A percentile compares a stretch with the other conserved stretches of the same genome.
These are phyloP conservation scores for Panagrolaimus sp. DNA, from an alignment of 1,140 invertebrate genomes.

Conservation along the genomic window DNA sequence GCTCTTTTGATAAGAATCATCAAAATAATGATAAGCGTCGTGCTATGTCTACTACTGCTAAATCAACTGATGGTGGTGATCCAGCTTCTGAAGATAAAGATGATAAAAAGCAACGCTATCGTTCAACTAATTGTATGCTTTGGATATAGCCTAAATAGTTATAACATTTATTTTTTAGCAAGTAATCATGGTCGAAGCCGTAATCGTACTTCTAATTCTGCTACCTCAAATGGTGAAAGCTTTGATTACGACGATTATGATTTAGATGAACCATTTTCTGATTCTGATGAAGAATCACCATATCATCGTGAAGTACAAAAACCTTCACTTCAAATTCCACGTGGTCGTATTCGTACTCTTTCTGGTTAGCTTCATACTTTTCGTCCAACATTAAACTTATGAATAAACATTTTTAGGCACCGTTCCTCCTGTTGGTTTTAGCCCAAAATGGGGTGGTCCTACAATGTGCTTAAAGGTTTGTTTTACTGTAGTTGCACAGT, in stretches of 20 bases:
- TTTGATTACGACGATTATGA: slow-evolving; percentile 50
- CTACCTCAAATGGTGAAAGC: slow-evolving; percentile 53
- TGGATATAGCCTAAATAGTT: neutral
- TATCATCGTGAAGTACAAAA: slow-evolving; percentile 37
- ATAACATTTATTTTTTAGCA: slow-evolving; percentile 28
- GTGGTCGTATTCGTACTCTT: slow-evolving; percentile 54
- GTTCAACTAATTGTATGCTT: neutral
- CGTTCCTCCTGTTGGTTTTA: slow-evolving; percentile 51
- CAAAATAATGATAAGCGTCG: slow-evolving; percentile 1
- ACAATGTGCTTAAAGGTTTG: slow-evolving; percentile 51
- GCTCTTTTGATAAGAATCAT: neutral
- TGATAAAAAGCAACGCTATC: neutral
- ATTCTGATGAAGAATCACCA: slow-evolving; percentile 51
- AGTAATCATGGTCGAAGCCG: slow-evolving; percentile 23
- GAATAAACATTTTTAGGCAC: too few species aligned
- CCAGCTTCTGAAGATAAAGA: neutral
- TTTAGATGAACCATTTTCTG: slow-evolving; percentile 55
- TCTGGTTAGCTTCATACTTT: too few species aligned
- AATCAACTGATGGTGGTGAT: neutral
- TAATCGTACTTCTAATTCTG: slow-evolving; percentile 32
- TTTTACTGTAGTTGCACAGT: too few species aligned
- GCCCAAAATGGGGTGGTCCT: slow-evolving; percentile 58
- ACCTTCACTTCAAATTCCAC: slow-evolving; percentile 48
- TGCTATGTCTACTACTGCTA: neutral
- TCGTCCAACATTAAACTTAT: too few species aligned